phyloP scores from a whole-genome alignment of 2,113 vertebrate genomes.

The Xiphias gladius region DNA sequence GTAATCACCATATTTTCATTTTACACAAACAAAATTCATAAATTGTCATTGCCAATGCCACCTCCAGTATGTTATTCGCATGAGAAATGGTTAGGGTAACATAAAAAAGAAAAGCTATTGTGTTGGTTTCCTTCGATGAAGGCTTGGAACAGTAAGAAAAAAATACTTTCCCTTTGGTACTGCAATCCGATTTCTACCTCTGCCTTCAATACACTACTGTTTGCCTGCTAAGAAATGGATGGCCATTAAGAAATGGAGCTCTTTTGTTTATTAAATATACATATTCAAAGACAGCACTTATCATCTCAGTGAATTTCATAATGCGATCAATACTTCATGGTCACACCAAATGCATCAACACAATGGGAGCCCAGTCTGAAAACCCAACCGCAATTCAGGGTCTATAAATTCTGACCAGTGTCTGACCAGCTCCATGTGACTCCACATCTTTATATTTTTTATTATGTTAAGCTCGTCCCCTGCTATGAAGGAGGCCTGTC shows the following conservation, averaged over 20 bases:
- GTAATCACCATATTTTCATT: slow-evolving; percentile 23
- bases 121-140: slow-evolving; percentile 31
- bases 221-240: slow-evolving; percentile 42
- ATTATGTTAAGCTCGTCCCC: slow-evolving; percentile 35
- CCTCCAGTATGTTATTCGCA: slow-evolving; percentile 8
- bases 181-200: slow-evolving; percentile 56
- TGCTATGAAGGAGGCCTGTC: slow-evolving; percentile 30
- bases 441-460: slow-evolving; percentile 42
- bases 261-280: slow-evolving; percentile 58
- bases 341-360: slow-evolving; percentile 52
- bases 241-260: slow-evolving; percentile 62
- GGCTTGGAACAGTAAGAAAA: background rate
- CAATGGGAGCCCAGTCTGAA: slow-evolving; percentile 36
- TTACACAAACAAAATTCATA: slow-evolving; percentile 15
- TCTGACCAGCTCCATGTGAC: slow-evolving; percentile 29
- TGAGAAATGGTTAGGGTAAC: slow-evolving; percentile 34
- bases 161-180: slow-evolving; percentile 14
- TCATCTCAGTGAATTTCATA: slow-evolving; percentile 64
- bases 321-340: slow-evolving; percentile 60
- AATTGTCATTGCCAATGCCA: slow-evolving; percentile 37
- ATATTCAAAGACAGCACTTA: slow-evolving; percentile 60
- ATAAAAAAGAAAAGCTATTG: slow-evolving; percentile 13
- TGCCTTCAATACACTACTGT: slow-evolving; percentile 33
- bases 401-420: slow-evolving; percentile 53
- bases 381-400: slow-evolving; percentile 28